Conservation (phyloP, 1,140 invertebrate species). For the Euschistus heros region DNA sequence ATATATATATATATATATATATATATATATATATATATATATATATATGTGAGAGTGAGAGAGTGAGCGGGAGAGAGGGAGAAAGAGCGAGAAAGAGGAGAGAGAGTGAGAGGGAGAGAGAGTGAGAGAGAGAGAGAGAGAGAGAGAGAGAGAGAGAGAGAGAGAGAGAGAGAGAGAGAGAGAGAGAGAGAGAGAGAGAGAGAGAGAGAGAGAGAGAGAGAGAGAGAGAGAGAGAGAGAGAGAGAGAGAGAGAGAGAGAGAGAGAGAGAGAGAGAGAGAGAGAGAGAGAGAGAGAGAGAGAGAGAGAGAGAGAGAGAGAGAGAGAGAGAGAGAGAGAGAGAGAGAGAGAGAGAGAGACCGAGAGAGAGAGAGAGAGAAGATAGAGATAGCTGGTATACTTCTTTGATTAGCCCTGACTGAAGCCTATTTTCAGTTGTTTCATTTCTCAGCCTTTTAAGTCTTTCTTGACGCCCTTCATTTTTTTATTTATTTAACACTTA, state of each 20-base stretch:
- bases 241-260: constrained; percentile 19
- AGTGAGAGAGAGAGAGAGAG: constrained; percentile 19
- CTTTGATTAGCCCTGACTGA: no score
- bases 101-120: constrained; percentile 18
- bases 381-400: not conserved
- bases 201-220: constrained; percentile 17
- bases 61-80: constrained; percentile 16
- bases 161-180: constrained; percentile 19
- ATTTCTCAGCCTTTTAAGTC: no score
- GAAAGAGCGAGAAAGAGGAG: constrained; percentile 16
- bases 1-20: no score
- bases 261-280: constrained; percentile 15
- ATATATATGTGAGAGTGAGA: constrained; percentile 15
- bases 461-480: no score
- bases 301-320: constrained; percentile 15
- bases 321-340: constrained; percentile 15
- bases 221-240: constrained; percentile 19
- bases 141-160: constrained; percentile 19
- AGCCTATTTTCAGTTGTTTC: no score
- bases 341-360: no score
- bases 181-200: constrained; percentile 19
- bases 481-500: no score
- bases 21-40: no score
- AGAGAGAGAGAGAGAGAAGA: not conserved
- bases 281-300: constrained; percentile 15